phyloP scores from a whole-genome alignment of 2,113 vertebrate genomes.

The Tragelaphus scriptus region DNA sequence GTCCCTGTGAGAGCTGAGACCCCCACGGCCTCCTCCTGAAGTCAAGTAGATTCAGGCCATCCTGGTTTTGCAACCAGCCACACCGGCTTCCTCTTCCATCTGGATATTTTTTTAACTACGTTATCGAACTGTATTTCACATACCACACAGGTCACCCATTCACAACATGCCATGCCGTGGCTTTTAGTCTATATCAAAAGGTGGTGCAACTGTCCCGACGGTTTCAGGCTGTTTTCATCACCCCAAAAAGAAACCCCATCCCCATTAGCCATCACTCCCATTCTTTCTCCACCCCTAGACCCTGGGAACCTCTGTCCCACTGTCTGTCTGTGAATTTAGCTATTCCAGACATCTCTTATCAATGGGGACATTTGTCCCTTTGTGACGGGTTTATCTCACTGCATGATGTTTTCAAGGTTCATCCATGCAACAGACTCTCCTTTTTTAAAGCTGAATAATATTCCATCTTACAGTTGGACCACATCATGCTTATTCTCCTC shows the following conservation, averaged over 20 bases:
- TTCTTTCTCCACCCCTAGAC: neutral
- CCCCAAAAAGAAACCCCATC: neutral
- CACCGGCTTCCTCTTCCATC: neutral
- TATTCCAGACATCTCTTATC: neutral
- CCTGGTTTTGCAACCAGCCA: neutral
- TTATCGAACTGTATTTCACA: neutral
- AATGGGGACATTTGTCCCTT: neutral
- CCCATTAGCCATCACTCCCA: neutral
- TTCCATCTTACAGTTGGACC: no score
- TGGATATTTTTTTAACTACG: neutral
- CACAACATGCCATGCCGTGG: accelerated
- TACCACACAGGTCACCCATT: neutral
- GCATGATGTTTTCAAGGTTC: neutral
- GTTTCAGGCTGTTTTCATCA: neutral
- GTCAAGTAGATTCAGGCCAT: neutral
- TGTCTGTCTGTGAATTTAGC: neutral
- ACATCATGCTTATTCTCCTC: neutral
- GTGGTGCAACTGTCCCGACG: neutral
- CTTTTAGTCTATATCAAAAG: neutral
- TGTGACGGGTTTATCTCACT: neutral
- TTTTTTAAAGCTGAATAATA: no score
- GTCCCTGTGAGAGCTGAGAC: neutral
- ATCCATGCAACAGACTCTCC: neutral
- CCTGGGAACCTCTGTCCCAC: neutral
- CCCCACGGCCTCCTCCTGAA: neutral